Evolutionary conservation across 37 sponge, comb jelly and placozoan species (phyloP), one percentile per base, ranked within the genome.

Genomic region (Axinella damicornis): DNA sequence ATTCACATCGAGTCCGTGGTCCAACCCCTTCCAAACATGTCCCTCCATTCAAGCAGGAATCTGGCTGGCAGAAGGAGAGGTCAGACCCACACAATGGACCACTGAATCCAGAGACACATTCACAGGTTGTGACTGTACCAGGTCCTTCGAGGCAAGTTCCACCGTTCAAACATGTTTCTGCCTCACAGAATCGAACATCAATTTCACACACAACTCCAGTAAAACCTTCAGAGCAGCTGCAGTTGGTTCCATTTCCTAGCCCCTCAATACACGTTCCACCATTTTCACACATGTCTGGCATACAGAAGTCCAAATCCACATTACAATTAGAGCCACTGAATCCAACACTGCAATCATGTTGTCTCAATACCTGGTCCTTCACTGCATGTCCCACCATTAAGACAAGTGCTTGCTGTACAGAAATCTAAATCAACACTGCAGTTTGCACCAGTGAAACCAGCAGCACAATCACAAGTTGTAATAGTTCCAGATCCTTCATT

Each of bases 81-180:
- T 71, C 72, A 20, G 22, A 22, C 40, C 4, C 24, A 40, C 72
- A 71, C 35, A 4, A 5, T 19, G 31, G 34, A 5, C 69, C 69
- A 20, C 27, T 32, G 18, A 61, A 61, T 2, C 63, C 63, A n/a
- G 63, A 11, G 14, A 11, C 63, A 61, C 63, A 61, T 27, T 61
- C 25, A 61, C 63, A 61, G 27, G 5, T 61, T 61, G 63, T 61
- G 5, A 6, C 27, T 5, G 14, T n/a, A 61, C 63, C 63, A 40
- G 0, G 27, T 1, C 57, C 57, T 25, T 91, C 87, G 20, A 83
- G 62, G 69, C 91, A 90, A 6, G 85, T 76, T 19, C 84, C 84
- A 61, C 82, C 75, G 69, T 89, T 78, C 35, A 57, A 17, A 74
- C 91, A 91, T 14, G 72, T 57, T 20, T 62, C 46, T 14, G 2